Evolutionary conservation across 1,140 invertebrate genomes (phyloP).

Genomic region (Pseudachorutes palmiensis): DNA sequence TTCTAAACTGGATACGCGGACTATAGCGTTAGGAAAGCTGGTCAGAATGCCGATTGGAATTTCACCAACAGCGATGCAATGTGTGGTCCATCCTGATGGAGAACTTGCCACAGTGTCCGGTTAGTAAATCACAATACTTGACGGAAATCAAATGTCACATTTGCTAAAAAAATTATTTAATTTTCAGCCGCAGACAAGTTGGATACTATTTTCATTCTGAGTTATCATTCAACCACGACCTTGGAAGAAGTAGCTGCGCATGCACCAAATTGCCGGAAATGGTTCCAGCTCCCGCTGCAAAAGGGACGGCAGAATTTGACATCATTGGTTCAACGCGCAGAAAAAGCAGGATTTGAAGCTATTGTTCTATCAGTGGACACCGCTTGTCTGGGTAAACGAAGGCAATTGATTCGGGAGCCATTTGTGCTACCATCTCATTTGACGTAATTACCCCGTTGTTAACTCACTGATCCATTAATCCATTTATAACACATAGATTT

Average conservation of each 20-base stretch:
- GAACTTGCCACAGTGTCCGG: background rate
- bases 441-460: background rate
- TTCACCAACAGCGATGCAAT: background rate
- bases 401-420: slow-evolving; percentile 36
- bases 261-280: slow-evolving; percentile 65
- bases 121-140: too few relatives aligned
- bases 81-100: background rate
- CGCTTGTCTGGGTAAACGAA: slow-evolving; percentile 69
- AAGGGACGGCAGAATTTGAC: slow-evolving; percentile 53
- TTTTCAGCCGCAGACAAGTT: slow-evolving; percentile 67
- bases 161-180: too few relatives aligned
- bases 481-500: background rate
- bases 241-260: slow-evolving; percentile 76
- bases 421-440: background rate
- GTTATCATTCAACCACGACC: slow-evolving; percentile 76
- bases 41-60: background rate
- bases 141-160: too few relatives aligned
- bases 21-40: background rate
- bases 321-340: slow-evolving; percentile 22
- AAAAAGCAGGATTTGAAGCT: slow-evolving; percentile 64
- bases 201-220: slow-evolving; percentile 70
- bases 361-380: slow-evolving; percentile 85
- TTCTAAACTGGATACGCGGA: background rate
- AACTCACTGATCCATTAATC: background rate
- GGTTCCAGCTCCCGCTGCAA: slow-evolving; percentile 89